Evolutionary conservation across 2,113 vertebrate species (phyloP).

Genomic region (western clawed frog (Xenopus tropicalis)): DNA sequence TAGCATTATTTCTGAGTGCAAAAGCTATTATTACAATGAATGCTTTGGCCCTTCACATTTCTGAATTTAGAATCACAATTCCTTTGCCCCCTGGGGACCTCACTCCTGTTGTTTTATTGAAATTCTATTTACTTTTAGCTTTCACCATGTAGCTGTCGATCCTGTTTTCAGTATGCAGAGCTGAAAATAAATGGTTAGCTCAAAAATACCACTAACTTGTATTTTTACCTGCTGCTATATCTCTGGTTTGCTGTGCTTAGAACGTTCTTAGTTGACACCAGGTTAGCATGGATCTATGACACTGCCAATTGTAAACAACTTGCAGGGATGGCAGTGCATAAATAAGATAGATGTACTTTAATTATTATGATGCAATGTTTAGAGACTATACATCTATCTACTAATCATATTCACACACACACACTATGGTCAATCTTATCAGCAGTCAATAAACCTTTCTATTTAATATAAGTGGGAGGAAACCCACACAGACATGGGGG

Average conservation of each 20-base stretch:
- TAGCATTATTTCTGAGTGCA: slow-evolving; percentile 20
- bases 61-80: slow-evolving; percentile 28
- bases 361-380: no score
- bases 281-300: slow-evolving; percentile 18
- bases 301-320: not conserved
- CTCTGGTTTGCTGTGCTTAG: slow-evolving; percentile 16
- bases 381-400: no score
- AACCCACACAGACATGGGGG: no score
- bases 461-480: no score
- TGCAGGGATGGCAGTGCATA: no score
- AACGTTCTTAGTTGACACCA: slow-evolving; percentile 14
- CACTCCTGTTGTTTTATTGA: slow-evolving; percentile 11
- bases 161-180: slow-evolving; percentile 13
- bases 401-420: no score
- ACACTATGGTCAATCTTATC: no score
- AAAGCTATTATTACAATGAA: slow-evolving; percentile 15
- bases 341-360: no score
- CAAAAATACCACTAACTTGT: slow-evolving; percentile 18
- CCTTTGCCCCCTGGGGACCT: slow-evolving; percentile 12
- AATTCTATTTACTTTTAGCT: slow-evolving; percentile 19
- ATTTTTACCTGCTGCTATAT: slow-evolving; percentile 27
- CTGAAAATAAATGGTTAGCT: slow-evolving; percentile 26
- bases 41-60: slow-evolving; percentile 13
- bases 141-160: slow-evolving; percentile 15
- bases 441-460: no score